Conservation (phyloP, 2,888 invertebrate genomes). For the Nymphalis urticae region DNA sequence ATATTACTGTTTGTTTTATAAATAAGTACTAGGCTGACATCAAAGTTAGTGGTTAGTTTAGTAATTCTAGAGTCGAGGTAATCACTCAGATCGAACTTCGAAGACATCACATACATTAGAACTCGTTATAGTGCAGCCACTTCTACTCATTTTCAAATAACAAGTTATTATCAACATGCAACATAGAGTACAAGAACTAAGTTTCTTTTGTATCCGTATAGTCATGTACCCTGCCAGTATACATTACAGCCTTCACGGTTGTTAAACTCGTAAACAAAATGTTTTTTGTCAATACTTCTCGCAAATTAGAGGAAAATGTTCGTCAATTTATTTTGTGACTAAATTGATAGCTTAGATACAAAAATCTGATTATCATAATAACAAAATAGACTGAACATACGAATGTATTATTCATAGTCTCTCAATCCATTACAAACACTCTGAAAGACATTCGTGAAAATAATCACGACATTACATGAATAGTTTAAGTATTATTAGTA, state of each 20-base stretch:
- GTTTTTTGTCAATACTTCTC: slow-evolving; percentile 3
- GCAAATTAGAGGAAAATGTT: slow-evolving; percentile 2
- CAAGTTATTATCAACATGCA: slow-evolving; percentile 27
- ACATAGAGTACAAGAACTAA: slow-evolving; percentile 16
- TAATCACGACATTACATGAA: not conserved
- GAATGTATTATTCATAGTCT: slow-evolving; percentile 8
- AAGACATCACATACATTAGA: slow-evolving; percentile 13
- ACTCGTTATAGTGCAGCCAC: slow-evolving; percentile 4
- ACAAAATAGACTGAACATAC: not conserved
- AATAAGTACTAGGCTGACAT: too few relatives aligned
- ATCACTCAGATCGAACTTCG: not conserved
- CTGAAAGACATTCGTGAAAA: not conserved
- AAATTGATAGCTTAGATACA: not conserved
- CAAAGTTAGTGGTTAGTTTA: not conserved
- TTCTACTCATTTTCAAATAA: slow-evolving; percentile 23
- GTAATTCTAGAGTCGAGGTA: slow-evolving; percentile 4
- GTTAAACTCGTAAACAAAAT: slow-evolving; percentile 19
- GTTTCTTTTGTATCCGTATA: not conserved
- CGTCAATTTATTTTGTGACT: not conserved
- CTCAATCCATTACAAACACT: not conserved
- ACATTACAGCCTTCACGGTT: slow-evolving; percentile 27
- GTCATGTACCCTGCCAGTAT: not conserved
- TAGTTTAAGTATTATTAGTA: too few relatives aligned
- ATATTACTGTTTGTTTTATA: too few relatives aligned
- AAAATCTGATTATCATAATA: slow-evolving; percentile 3